Conservation (phyloP, 2,113 vertebrate genomes). For the Oenanthe melanoleuca region DNA sequence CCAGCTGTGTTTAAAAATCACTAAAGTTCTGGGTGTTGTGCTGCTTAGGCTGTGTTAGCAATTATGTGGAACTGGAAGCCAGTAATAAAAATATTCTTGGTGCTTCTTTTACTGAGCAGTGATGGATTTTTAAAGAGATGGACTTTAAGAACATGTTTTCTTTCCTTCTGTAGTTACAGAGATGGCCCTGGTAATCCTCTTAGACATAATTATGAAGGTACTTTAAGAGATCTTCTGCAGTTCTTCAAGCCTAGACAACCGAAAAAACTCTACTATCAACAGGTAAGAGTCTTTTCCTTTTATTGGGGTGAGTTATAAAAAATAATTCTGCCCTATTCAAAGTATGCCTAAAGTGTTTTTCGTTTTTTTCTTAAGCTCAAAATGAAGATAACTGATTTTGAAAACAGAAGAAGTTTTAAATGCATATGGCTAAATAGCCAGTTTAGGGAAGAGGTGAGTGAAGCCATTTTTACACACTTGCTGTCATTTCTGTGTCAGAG, state of each 20-base stretch:
- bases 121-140: background rate
- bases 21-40: background rate
- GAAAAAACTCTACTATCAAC: conserved; percentile 99
- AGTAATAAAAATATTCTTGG: background rate
- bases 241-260: conserved; percentile 99
- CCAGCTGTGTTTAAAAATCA: background rate
- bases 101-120: background rate
- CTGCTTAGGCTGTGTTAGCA: background rate
- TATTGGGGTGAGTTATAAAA: background rate
- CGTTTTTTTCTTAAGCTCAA: conserved; percentile 83
- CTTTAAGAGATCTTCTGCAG: conserved; percentile 96
- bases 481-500: background rate
- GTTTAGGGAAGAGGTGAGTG: conserved; percentile 97
- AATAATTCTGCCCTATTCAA: background rate
- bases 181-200: conserved; percentile 99
- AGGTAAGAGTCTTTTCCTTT: conserved; percentile 77
- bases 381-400: conserved; percentile 99
- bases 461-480: background rate
- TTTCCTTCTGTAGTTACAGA: conserved; percentile 86
- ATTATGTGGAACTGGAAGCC: background rate
- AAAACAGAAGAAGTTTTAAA: conserved; percentile 99
- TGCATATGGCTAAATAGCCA: conserved; percentile 99
- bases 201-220: conserved; percentile 99
- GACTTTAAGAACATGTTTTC: background rate
- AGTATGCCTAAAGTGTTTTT: conserved; percentile 24